phyloP scores from a whole-genome alignment of 2,113 vertebrate genomes.

The Petaurus breviceps region DNA sequence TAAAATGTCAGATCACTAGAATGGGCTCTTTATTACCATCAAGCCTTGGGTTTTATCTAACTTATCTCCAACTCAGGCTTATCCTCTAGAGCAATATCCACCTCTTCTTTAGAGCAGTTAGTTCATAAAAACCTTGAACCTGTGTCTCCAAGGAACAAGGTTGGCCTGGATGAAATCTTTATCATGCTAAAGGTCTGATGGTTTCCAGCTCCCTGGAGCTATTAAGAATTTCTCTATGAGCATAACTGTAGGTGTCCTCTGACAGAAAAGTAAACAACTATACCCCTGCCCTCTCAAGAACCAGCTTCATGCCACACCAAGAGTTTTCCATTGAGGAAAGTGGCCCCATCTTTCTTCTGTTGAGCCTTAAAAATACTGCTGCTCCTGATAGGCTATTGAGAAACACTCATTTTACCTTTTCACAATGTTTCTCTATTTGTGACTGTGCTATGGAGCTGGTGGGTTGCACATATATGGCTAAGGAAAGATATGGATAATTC shows the following conservation, averaged over 20 bases:
- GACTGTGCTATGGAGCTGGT: slow-evolving; percentile 58
- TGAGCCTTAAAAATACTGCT: neutral
- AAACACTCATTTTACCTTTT: neutral
- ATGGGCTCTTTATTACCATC: slow-evolving; percentile 63
- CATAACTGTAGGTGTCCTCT: neutral
- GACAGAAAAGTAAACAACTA: neutral
- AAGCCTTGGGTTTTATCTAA: slow-evolving; percentile 38
- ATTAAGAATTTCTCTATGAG: neutral
- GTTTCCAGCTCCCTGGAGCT: slow-evolving; percentile 6
- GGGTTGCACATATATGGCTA: slow-evolving; percentile 62
- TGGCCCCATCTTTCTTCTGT: neutral
- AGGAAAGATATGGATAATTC: slow-evolving; percentile 65
- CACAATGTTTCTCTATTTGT: neutral
- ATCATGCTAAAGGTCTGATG: neutral
- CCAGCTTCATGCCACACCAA: neutral
- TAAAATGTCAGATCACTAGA: slow-evolving; percentile 53
- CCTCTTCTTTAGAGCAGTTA: slow-evolving; percentile 16
- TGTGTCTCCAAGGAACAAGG: neutral
- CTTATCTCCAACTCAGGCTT: slow-evolving; percentile 42
- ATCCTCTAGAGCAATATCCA: neutral
- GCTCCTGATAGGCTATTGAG: slow-evolving; percentile 33
- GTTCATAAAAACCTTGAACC: slow-evolving; percentile 38
- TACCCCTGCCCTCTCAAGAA: neutral
- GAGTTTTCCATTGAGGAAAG: neutral
- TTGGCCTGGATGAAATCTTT: slow-evolving; percentile 6